Conservation (phyloP, 2,113 vertebrate species). For the Thalassoma bifasciatum region DNA sequence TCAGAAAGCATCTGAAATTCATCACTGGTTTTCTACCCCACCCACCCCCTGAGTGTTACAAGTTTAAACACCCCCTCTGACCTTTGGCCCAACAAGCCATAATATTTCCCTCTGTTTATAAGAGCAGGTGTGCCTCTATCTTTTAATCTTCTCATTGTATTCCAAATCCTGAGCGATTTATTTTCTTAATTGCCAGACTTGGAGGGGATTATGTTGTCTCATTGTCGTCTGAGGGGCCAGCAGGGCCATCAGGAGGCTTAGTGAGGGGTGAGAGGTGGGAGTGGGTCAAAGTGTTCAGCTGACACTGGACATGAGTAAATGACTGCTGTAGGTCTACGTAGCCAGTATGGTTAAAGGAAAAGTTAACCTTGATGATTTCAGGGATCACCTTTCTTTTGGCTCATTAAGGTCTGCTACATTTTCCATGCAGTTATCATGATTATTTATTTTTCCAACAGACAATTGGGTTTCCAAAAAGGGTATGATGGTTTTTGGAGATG, state of each 20-base stretch:
- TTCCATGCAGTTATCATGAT: too few relatives aligned
- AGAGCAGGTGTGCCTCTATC: slow-evolving; percentile 34
- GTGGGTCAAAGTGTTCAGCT: slow-evolving; percentile 3
- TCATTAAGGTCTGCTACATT: too few relatives aligned
- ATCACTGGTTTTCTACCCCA: too few relatives aligned
- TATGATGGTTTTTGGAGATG: too few relatives aligned
- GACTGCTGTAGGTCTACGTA: too few relatives aligned
- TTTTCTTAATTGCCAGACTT: slow-evolving; percentile 51
- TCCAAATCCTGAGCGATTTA: slow-evolving; percentile 45
- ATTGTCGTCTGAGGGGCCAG: background rate
- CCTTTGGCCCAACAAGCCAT: slow-evolving; percentile 27
- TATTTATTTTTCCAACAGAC: too few relatives aligned
- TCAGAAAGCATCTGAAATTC: too few relatives aligned
- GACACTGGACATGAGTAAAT: background rate
- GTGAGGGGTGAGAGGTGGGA: background rate
- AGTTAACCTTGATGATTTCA: too few relatives aligned
- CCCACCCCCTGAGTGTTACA: too few relatives aligned
- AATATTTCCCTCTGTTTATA: slow-evolving; percentile 37
- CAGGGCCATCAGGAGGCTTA: slow-evolving; percentile 22
- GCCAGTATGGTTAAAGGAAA: too few relatives aligned
- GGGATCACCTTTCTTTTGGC: too few relatives aligned
- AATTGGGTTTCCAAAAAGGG: too few relatives aligned
- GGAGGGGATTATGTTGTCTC: slow-evolving; percentile 34
- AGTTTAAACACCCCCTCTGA: background rate
- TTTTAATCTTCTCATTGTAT: slow-evolving; percentile 47